Evolutionary conservation across 2,797 vertebrate species (phyloP), one percentile per base, ranked within the genome.

Genomic region (Erethizon dorsatum): DNA sequence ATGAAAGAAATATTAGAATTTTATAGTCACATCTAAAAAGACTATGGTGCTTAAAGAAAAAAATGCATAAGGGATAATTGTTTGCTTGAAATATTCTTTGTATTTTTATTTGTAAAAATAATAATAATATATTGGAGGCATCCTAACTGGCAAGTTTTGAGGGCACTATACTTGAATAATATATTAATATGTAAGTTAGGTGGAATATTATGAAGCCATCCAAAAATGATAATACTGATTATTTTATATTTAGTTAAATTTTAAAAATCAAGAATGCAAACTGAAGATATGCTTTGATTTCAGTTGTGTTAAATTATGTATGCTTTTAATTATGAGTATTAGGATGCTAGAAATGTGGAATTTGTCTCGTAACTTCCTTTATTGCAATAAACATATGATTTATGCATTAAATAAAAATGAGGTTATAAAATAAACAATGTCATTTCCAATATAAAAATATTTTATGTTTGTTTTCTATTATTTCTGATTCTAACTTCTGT

Each of bases 391-490:
- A 65, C 75, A 85, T 41, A 61, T 86, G 28, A 86, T 85, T 78
- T 96, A 61, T 65, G 17, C 50, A 80, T 75, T 95, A 88, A 96
- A 83, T 83, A 93, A 95, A 96, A 96, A 83, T 59, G 92, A 95
- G 54, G 10, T 37, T 31, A 92, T 92, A 84, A 85, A 95, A 94
- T 85, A 87, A 97, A 54, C 20, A 45, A 45, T 59, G 31, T 31
- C 37, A 91, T 97, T 97, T 78, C 13, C 83, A 82, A 93, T 56
- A 65, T 65, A 86, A 96, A 93, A 89, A 85, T 94, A 89, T 18
- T 61, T 5, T 75, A 5, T 26, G 56, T 91, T 18, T 91, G 2
- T 87, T 97, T 92, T 90, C 54, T 56, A 65, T 90, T 88, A 24
- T 75, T 95, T 45, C 45, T n/a, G 18, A 20, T 17, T 92, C 67